phyloP scores from a whole-genome alignment of 2,888 invertebrate genomes.

The Stenotaenia linearis region DNA sequence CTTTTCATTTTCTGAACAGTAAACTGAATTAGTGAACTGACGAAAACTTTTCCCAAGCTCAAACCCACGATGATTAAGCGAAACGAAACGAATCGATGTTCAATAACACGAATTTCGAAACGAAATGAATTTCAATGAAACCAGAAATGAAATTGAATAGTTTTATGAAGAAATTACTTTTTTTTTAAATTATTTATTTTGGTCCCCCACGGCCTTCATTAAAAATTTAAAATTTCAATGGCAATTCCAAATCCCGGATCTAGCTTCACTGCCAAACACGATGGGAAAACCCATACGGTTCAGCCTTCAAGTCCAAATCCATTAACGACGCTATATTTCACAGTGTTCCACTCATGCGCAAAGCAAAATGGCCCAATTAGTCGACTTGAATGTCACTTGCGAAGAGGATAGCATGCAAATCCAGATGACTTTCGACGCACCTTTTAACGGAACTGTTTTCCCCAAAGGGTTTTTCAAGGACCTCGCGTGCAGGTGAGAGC shows the following conservation, averaged over 20 bases:
- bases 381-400: constrained; percentile 61
- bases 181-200: too few relatives aligned
- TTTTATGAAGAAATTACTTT: too few relatives aligned
- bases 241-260: neutral
- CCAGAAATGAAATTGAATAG: too few relatives aligned
- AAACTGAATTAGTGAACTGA: neutral
- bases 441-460: constrained; percentile 63
- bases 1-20: neutral
- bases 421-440: constrained; percentile 58
- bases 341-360: neutral
- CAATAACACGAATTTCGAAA: too few relatives aligned
- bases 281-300: neutral
- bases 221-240: too few relatives aligned
- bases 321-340: too few relatives aligned
- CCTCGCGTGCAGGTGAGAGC: constrained; percentile 61
- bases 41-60: neutral
- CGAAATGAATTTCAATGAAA: too few relatives aligned
- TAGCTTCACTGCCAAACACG: neutral
- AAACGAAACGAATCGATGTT: too few relatives aligned
- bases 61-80: neutral
- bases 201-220: too few relatives aligned
- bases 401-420: constrained; percentile 56
- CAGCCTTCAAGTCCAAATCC: too few relatives aligned
- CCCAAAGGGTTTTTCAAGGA: constrained; percentile 63
- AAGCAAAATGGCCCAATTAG: constrained; percentile 49